These are phyloP conservation scores for Catotricha subobsoleta DNA, from an alignment of 2,888 invertebrate species.

Conservation along the genomic window DNA sequence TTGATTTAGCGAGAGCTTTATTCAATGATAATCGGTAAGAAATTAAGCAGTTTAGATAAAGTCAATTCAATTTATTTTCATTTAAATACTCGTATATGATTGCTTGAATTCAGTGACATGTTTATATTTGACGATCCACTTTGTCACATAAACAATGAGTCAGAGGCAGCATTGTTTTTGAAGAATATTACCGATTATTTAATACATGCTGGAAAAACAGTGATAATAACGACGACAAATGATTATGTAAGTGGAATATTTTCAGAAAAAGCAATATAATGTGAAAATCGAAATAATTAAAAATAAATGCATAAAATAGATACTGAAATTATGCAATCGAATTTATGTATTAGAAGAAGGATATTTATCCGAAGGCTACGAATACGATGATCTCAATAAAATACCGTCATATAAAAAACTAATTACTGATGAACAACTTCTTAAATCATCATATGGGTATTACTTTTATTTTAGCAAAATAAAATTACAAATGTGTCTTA, in stretches of 20 bases:
- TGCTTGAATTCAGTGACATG: constrained; percentile 7
- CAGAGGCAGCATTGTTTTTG: constrained; percentile 6
- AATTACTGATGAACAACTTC: too few species aligned
- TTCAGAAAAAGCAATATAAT: too few species aligned
- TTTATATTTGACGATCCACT: constrained; percentile 10
- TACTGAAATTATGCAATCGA: background rate
- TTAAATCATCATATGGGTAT: too few species aligned
- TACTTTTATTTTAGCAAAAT: too few species aligned
- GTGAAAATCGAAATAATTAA: too few species aligned
- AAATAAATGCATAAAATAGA: too few species aligned
- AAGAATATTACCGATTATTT: constrained; percentile 5
- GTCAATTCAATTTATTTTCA: background rate
- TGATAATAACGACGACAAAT: constrained; percentile 8
- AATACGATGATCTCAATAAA: background rate
- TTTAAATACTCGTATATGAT: background rate
- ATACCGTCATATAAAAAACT: background rate
- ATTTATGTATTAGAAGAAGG: constrained; percentile 1
- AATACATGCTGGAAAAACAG: constrained; percentile 8
- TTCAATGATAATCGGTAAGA: background rate
- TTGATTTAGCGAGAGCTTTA: constrained; percentile 9
- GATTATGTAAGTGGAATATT: constrained; percentile 1
- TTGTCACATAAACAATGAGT: constrained; percentile 4
- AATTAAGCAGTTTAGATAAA: background rate
- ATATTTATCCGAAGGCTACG: background rate
- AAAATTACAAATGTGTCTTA: too few species aligned